These are phyloP conservation scores for Agriopis leucophaearia DNA, from an alignment of 2,888 invertebrate species.

Conservation along the genomic window DNA sequence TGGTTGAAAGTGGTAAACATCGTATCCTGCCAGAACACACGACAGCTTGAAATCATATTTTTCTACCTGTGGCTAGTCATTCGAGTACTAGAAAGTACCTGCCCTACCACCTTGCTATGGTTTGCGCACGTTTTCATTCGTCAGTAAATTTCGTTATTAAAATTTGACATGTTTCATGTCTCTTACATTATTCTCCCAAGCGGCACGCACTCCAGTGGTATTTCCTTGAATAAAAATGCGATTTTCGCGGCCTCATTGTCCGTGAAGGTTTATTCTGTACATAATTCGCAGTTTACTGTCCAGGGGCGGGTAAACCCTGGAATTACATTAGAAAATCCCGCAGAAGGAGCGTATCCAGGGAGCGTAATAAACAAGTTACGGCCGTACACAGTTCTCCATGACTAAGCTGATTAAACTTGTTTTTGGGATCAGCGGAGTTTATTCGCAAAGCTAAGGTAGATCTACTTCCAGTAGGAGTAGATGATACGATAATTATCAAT, in stretches of 20 bases:
- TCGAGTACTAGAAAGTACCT: not conserved
- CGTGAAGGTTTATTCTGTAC: constrained; percentile 33
- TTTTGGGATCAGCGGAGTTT: constrained; percentile 27
- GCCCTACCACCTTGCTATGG: not conserved
- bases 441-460: not conserved
- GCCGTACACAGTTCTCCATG: constrained; percentile 28
- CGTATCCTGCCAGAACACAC: no score
- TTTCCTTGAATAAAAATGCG: constrained; percentile 36
- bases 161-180: not conserved
- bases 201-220: constrained; percentile 9
- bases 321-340: constrained; percentile 40
- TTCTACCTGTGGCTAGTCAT: no score
- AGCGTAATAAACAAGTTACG: constrained; percentile 38
- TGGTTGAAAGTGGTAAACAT: no score
- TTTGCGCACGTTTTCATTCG: not conserved
- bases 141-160: not conserved
- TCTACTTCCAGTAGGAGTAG: not conserved
- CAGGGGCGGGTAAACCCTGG: constrained; percentile 31
- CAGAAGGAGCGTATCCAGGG: constrained; percentile 31
- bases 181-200: not conserved
- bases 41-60: no score
- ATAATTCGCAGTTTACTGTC: constrained; percentile 39
- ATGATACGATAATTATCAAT: not conserved
- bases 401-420: constrained; percentile 28
- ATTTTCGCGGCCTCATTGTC: constrained; percentile 34